Evolutionary conservation across 2,888 invertebrate genomes (phyloP).

Genomic region (Lochmaea capreae): DNA sequence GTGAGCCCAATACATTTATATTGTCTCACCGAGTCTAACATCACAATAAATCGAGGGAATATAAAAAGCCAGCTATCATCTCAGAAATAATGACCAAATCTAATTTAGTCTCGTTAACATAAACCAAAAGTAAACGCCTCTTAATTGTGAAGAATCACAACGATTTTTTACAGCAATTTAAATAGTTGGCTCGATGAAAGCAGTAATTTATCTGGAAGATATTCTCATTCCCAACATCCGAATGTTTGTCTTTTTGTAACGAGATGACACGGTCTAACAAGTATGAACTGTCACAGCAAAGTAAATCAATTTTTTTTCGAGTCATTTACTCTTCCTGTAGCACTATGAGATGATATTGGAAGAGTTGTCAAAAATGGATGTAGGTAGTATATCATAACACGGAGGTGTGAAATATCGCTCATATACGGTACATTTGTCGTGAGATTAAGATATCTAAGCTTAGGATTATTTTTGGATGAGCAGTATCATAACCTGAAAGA

Average conservation of each 20-base stretch:
- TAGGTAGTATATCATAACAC: conserved; percentile 35
- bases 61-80: conserved; percentile 29
- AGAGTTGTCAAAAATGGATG: conserved; percentile 36
- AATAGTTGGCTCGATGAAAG: conserved; percentile 57
- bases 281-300: conserved; percentile 39
- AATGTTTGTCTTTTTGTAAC: conserved; percentile 40
- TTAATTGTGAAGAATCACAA: conserved; percentile 61
- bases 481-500: neutral
- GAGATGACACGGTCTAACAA: conserved; percentile 49
- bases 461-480: neutral
- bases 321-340: conserved; percentile 46
- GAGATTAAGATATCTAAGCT: conserved; percentile 13
- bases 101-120: conserved; percentile 56
- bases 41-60: conserved; percentile 34
- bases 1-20: conserved; percentile 25
- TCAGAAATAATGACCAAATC: conserved; percentile 50
- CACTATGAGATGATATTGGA: conserved; percentile 30
- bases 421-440: conserved; percentile 36
- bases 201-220: conserved; percentile 55
- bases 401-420: conserved; percentile 34
- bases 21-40: conserved; percentile 21
- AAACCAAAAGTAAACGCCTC: conserved; percentile 56
- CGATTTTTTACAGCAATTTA: conserved; percentile 61
- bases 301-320: conserved; percentile 47
- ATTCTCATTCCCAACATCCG: conserved; percentile 35